A percentile compares a stretch with the other conserved stretches of the same genome.
phyloP scores from a whole-genome alignment of 1,140 invertebrate genomes.

The Anagrus nilaparvatae region DNA sequence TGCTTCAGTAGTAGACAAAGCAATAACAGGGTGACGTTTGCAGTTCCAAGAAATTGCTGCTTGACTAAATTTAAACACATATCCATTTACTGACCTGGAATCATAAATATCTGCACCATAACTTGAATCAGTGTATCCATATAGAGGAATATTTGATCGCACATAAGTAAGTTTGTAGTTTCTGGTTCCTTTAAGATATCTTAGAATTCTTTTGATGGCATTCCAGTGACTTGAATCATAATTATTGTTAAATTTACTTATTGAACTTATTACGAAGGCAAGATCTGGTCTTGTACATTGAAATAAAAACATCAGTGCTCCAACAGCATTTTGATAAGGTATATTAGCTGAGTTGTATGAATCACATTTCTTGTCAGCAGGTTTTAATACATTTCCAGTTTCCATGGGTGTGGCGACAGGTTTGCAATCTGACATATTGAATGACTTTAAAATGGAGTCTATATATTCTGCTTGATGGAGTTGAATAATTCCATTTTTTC shows the following conservation, averaged over 20 bases:
- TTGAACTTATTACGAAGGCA: slow-evolving; percentile 22
- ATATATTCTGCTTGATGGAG: neutral
- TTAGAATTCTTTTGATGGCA: slow-evolving; percentile 20
- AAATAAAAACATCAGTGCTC: too few species aligned
- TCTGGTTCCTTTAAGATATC: slow-evolving; percentile 21
- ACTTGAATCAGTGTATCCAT: slow-evolving; percentile 23
- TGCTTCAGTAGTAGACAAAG: slow-evolving; percentile 28
- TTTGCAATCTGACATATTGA: too few species aligned
- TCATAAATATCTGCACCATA: slow-evolving; percentile 21
- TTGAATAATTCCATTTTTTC: neutral
- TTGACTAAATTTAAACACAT: slow-evolving; percentile 16
- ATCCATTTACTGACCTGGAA: slow-evolving; percentile 21
- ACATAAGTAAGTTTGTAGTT: slow-evolving; percentile 10
- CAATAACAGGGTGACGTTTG: slow-evolving; percentile 27
- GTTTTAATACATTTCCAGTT: too few species aligned
- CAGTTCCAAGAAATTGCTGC: slow-evolving; percentile 23
- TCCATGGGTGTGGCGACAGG: too few species aligned
- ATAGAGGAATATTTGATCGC: slow-evolving; percentile 4
- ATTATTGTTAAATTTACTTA: slow-evolving; percentile 18
- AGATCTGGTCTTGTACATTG: slow-evolving; percentile 32
- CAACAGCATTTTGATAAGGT: slow-evolving; percentile 24
- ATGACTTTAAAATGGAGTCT: too few species aligned
- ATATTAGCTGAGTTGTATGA: neutral
- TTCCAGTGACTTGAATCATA: slow-evolving; percentile 21
- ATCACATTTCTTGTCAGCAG: too few species aligned